phyloP scores from a whole-genome alignment of 2,888 invertebrate genomes.

The Cheilosia soror region DNA sequence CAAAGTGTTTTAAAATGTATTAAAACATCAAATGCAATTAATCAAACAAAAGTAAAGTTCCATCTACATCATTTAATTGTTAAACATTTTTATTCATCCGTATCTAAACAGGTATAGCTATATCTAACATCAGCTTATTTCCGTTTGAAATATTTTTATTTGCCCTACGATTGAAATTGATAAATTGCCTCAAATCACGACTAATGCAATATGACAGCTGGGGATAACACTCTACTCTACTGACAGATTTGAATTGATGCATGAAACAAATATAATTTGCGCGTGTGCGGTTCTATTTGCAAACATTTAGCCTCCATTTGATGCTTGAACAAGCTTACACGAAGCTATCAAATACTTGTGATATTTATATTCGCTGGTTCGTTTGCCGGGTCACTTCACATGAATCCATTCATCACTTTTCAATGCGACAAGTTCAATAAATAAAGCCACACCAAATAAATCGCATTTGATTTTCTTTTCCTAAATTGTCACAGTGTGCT shows the following conservation, averaged over 20 bases:
- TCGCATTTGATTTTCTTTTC: constrained; percentile 34
- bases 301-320: constrained; percentile 22
- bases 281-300: constrained; percentile 27
- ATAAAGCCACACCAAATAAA: constrained; percentile 33
- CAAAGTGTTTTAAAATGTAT: too few relatives aligned
- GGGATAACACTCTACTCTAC: constrained; percentile 36
- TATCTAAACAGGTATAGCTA: too few relatives aligned
- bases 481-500: constrained; percentile 7
- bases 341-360: constrained; percentile 20
- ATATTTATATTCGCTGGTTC: constrained; percentile 14
- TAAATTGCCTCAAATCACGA: constrained; percentile 37
- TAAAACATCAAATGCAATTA: too few relatives aligned
- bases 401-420: constrained; percentile 11
- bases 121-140: too few relatives aligned
- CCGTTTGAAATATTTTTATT: too few relatives aligned
- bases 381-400: constrained; percentile 39
- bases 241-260: constrained; percentile 40
- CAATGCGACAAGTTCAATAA: constrained; percentile 9
- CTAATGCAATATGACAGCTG: constrained; percentile 34
- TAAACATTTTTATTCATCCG: too few relatives aligned
- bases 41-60: too few relatives aligned
- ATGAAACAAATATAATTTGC: constrained; percentile 41
- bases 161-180: constrained; percentile 3
- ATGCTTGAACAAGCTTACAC: constrained; percentile 18
- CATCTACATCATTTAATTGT: too few relatives aligned